Evolutionary conservation across 1,140 invertebrate species (phyloP), one percentile per base, ranked within the genome.

Genomic region (Gryllus bimaculatus): DNA sequence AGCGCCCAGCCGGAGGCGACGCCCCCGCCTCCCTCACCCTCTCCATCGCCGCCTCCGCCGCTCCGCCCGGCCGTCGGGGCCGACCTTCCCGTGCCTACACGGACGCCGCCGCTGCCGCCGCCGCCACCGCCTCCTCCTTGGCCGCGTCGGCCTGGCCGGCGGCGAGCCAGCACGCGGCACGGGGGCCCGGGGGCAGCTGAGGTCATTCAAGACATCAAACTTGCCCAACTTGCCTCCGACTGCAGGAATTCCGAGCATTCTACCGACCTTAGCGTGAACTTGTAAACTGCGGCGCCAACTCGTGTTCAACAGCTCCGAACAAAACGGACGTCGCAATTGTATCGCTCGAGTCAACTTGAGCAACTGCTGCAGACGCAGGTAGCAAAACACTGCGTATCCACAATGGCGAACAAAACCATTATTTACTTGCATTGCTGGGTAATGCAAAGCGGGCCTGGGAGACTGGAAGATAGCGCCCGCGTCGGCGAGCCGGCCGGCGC

Each of bases 201-300:
- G 54, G 54, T 66, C 54, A 66, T 66, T 66, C 54, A 66, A 66
- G 54, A 66, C 54, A 66, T 66, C 54, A 66, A 66, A 66, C 54
- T 66, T 66, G 54, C 54, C 54, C 54, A 66, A 66, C 54, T 66
- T 66, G 54, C 54, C 54, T 10, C 10, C 54, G 54, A 66, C 54
- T 10, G 10, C 54, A 66, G 54, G 54, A 66, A 66, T 66, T 66
- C 18, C 54, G 18, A 66, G 54, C 54, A 66, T 66, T 66, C 54
- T 66, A 66, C 54, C 18, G 54, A 66, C 54, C 54, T 66, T 66
- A 66, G 54, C 54, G 18, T 66, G 18, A 66, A 66, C 54, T 66
- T 66, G 54, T 66, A 66, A 66, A 66, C 54, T 66, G 54, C 54
- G 54, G 18, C 54, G 54, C 10, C 54, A 66, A 66, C 54, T 66